Conservation (phyloP, 2,888 invertebrate species). For the Caradrina clavipalpis region DNA sequence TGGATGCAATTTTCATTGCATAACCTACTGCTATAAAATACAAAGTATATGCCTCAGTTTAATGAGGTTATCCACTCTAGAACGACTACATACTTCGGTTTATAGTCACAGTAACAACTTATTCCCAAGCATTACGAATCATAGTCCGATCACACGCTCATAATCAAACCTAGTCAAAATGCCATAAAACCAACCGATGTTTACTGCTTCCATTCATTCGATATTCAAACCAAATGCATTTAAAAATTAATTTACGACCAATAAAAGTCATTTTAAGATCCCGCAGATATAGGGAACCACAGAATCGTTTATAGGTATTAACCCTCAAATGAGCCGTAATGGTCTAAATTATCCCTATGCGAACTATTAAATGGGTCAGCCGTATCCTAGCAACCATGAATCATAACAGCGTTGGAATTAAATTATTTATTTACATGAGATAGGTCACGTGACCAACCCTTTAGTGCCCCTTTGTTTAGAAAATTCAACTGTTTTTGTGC, state of each 20-base stretch:
- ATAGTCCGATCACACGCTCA: slow-evolving; percentile 53
- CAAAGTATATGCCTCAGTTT: background rate
- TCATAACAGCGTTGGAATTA: slow-evolving; percentile 72
- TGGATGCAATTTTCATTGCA: background rate
- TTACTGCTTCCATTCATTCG: slow-evolving; percentile 60
- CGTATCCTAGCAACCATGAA: slow-evolving; percentile 71
- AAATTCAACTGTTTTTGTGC: background rate
- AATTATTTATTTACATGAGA: slow-evolving; percentile 66
- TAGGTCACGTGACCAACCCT: slow-evolving; percentile 67
- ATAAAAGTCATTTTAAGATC: slow-evolving; percentile 78
- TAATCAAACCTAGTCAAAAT: slow-evolving; percentile 48
- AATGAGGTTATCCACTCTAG: background rate
- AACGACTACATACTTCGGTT: slow-evolving; percentile 33
- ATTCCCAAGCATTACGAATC: slow-evolving; percentile 3
- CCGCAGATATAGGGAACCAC: slow-evolving; percentile 66
- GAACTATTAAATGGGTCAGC: slow-evolving; percentile 73
- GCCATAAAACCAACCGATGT: slow-evolving; percentile 57
- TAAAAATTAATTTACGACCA: slow-evolving; percentile 80
- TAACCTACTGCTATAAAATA: background rate
- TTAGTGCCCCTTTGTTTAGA: slow-evolving; percentile 12
- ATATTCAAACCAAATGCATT: slow-evolving; percentile 63
- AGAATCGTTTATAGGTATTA: slow-evolving; percentile 68
- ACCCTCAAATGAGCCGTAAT: slow-evolving; percentile 65
- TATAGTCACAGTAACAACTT: slow-evolving; percentile 2
- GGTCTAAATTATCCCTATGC: slow-evolving; percentile 63